Evolutionary conservation across 1,140 invertebrate genomes (phyloP).

Genomic region (Colletes latitarsis): DNA sequence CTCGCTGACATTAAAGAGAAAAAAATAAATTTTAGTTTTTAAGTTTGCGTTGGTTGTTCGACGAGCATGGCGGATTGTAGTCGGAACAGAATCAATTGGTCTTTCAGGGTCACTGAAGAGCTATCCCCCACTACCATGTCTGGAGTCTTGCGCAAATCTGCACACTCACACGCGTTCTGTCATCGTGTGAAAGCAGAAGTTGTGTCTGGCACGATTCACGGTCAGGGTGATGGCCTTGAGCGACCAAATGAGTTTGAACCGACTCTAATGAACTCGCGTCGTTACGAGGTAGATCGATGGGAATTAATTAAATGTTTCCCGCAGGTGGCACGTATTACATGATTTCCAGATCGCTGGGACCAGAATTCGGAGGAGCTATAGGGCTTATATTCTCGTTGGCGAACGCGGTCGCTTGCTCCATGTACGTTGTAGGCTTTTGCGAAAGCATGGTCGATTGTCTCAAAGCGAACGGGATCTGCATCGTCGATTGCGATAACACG

Average conservation of each 20-base stretch:
- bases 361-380: constrained; percentile 96
- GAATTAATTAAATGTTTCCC: constrained; percentile 61
- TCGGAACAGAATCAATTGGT: too few relatives aligned
- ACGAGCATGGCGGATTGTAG: neutral
- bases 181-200: too few relatives aligned
- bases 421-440: constrained; percentile 99
- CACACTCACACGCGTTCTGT: too few relatives aligned
- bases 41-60: neutral
- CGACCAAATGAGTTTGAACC: neutral
- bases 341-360: constrained; percentile 97
- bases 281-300: too few relatives aligned
- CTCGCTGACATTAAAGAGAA: too few relatives aligned
- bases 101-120: too few relatives aligned
- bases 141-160: too few relatives aligned
- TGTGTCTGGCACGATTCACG: too few relatives aligned
- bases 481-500: constrained; percentile 84
- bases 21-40: too few relatives aligned
- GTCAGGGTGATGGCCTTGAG: too few relatives aligned
- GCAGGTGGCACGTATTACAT: constrained; percentile 98
- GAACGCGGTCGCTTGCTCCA: constrained; percentile 97
- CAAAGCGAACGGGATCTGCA: constrained; percentile 78
- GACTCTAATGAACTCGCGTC: neutral
- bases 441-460: constrained; percentile 92
- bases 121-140: too few relatives aligned
- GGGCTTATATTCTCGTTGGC: constrained; percentile 94